phyloP scores from a whole-genome alignment of 2,797 vertebrate genomes.

The Bradypodion pumilum region DNA sequence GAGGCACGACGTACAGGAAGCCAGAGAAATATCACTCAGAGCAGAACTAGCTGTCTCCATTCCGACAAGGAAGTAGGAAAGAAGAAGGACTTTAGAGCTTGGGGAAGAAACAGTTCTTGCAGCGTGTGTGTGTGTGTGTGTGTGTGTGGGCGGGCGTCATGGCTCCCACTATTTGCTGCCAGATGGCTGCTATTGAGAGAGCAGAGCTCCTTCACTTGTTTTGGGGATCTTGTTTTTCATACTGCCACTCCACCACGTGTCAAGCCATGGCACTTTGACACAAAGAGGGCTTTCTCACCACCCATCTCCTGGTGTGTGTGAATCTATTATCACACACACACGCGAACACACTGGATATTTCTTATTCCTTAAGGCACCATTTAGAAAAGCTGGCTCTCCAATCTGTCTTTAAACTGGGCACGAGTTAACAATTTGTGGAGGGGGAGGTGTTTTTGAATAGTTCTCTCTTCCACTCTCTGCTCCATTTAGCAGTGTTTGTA shows the following conservation, averaged over 20 bases:
- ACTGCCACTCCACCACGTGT: background rate
- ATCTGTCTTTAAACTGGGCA: background rate
- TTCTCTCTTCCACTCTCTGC: background rate
- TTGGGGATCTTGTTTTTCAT: constrained; percentile 1
- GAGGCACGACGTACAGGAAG: background rate
- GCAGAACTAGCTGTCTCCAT: constrained; percentile 1
- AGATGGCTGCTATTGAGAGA: constrained; percentile 12
- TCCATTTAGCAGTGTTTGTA: no score
- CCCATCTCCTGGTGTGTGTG: background rate
- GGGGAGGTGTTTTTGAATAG: no score
- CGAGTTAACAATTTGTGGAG: background rate
- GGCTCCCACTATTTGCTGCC: constrained; percentile 13
- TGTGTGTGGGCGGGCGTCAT: constrained; percentile 17
- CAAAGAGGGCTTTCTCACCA: background rate
- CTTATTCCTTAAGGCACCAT: background rate
- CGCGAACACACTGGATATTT: no score
- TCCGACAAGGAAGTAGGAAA: background rate
- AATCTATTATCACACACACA: background rate
- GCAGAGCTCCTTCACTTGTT: background rate
- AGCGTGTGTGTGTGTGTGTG: constrained; percentile 16
- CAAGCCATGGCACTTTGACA: background rate
- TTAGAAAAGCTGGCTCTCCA: background rate
- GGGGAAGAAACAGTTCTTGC: constrained; percentile 1
- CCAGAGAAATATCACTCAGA: background rate
- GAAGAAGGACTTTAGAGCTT: background rate